Evolutionary conservation across 2,797 vertebrate species (phyloP), one percentile per base, ranked within the genome.

Genomic region (Amazonetta brasiliensis): DNA sequence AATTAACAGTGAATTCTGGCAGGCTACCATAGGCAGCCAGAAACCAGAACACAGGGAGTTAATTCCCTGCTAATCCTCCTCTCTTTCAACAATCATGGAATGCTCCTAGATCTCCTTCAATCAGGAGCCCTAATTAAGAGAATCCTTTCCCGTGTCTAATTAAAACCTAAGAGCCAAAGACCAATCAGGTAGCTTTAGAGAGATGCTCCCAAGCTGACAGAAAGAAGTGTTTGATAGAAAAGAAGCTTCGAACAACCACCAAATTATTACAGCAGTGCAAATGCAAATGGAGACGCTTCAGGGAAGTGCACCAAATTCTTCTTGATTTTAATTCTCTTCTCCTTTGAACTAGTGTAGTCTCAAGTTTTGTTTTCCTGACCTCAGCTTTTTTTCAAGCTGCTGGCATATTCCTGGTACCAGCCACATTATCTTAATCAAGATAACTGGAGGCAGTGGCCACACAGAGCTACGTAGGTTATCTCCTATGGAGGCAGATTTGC

Each of bases 41-140:
- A 89, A 95, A 86, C 2, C 67, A 88, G 88, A 84, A 79, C 4
- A 76, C 44, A 20, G 13, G n/a, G 58, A 95, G 84, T 95, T 94
- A 95, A 94, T 86, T 84, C 69, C 31, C 63, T 84, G 48, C 55
- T 79, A 94, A 63, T 91, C 50, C 37, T 92, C 12, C 50, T 60
- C 15, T 93, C 60, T 87, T 78, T 75, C 62, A 87, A 64, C 46
- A 80, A 12, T 84, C 35, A 48, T 50, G 43, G 81, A 90, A 88
- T 80, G 33, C 9, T 86, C 73, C 92, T 91, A 92, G 55, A 92
- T 71, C 62, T 88, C 54, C 79, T 94, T 96, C 88, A 87, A 68
- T 37, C 73, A 75, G 52, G 33, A 87, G 9, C 37, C 88, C 72
- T 96, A 90, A 97, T 94, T 95, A 95, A 93, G 52, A 90, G 44